These are phyloP conservation scores for Opisthograptis luteolata DNA, from an alignment of 2,888 invertebrate species.

Conservation along the genomic window DNA sequence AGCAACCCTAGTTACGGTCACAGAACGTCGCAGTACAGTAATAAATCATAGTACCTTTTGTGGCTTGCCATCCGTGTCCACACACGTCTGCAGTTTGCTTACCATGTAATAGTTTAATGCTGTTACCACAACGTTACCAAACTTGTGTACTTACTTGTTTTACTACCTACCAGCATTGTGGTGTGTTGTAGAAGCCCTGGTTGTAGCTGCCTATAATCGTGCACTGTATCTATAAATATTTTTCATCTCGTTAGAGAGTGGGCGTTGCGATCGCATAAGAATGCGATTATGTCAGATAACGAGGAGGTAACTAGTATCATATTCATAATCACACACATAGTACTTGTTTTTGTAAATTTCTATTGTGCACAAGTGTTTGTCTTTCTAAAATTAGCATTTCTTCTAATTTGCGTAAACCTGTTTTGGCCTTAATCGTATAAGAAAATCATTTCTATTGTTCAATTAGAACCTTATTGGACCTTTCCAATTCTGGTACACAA, in stretches of 20 bases:
- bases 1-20: slow-evolving; percentile 25
- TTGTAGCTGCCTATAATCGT: neutral
- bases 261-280: neutral
- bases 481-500: too few relatives aligned
- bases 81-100: slow-evolving; percentile 44
- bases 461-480: too few relatives aligned
- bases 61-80: slow-evolving; percentile 51
- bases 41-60: slow-evolving; percentile 71
- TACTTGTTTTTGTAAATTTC: too few relatives aligned
- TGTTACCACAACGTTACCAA: slow-evolving; percentile 36
- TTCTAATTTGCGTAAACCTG: too few relatives aligned
- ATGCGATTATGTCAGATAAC: neutral
- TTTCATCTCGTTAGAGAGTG: slow-evolving; percentile 4
- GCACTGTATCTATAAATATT: neutral
- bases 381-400: too few relatives aligned
- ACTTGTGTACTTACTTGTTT: slow-evolving; percentile 24
- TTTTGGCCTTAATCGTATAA: too few relatives aligned
- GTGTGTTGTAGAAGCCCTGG: neutral
- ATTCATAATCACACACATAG: too few relatives aligned
- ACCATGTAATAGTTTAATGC: slow-evolving; percentile 25
- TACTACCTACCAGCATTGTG: slow-evolving; percentile 6
- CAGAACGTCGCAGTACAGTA: slow-evolving; percentile 27
- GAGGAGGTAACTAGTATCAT: neutral
- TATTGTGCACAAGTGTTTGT: too few relatives aligned
- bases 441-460: too few relatives aligned